Evolutionary conservation across 1,140 invertebrate genomes (phyloP), one percentile per base, ranked within the genome.

Genomic region (Muscidifurax raptorellus): DNA sequence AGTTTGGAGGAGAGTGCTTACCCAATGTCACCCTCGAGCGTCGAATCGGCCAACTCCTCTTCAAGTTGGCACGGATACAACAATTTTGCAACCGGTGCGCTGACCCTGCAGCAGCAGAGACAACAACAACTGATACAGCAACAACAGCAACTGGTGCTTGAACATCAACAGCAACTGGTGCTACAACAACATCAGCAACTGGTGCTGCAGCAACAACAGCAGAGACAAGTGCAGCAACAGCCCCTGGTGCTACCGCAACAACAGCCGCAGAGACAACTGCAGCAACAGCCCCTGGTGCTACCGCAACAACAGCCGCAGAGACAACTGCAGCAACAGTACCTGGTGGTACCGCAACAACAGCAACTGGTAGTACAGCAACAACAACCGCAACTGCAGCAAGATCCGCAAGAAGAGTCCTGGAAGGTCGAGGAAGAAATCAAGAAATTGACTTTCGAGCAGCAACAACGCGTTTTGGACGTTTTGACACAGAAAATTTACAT

Each of bases 1-100:
- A 12, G 6, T 4, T 77, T 76, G 28, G 71, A 87, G 6, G 28
- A 81, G 28, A 80, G 74, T 7, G 44, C 71, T 0, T 88, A 83
- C 66, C 86, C 87, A 0, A 1, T 84, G n/a, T 88, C 88, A 5
- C 87, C 88, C 0, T 40, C 71, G 0, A 88, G 87, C 13, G 84
- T 83, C 3, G 85, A 84, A 15, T 89, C 89, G 4, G n/a, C 40
- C 0, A 74, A 13, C 1, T 89, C 88, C 1, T 30, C 13, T 7
- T 86, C 85, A 15, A 88, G 87, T 22, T 87, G 80, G 85, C 86
- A 84, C 15, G 84, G 79, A 1, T 83, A 85, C n/a, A 71, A 22
- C 6, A 80, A 80, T 32, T 82, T 82, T 28, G n/a, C 9, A 69
- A 30, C 59, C 13, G 66, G n/a, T 25, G 25, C 64, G 7, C 64